Evolutionary conservation across 2,888 invertebrate genomes (phyloP).

Genomic region (Spilarctia lutea): DNA sequence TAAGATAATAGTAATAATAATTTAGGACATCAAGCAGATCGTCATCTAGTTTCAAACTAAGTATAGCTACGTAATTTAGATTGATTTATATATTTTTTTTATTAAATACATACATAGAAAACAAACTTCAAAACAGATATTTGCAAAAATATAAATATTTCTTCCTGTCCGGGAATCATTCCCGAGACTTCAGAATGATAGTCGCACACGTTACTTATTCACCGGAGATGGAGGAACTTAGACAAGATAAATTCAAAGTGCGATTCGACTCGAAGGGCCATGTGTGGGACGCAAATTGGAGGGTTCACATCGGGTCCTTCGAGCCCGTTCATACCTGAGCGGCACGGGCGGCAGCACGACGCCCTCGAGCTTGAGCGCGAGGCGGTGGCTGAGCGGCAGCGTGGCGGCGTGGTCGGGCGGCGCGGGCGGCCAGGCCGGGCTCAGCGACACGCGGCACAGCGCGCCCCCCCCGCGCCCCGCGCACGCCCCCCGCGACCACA

Average conservation of each 20-base stretch:
- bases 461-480: slow-evolving; percentile 92
- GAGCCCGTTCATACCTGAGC: slow-evolving; percentile 83
- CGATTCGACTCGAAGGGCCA: background rate
- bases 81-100: too few relatives aligned
- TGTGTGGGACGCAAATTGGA: background rate
- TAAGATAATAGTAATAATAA: too few relatives aligned
- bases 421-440: slow-evolving; percentile 85
- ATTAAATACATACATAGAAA: too few relatives aligned
- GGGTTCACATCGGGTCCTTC: background rate
- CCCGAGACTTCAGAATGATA: too few relatives aligned
- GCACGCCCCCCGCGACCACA: slow-evolving; percentile 92
- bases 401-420: slow-evolving; percentile 92
- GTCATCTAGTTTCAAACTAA: too few relatives aligned
- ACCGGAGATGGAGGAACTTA: too few relatives aligned
- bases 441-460: slow-evolving; percentile 79
- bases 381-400: slow-evolving; percentile 93
- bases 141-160: too few relatives aligned
- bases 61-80: too few relatives aligned
- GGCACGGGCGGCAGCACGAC: slow-evolving; percentile 90
- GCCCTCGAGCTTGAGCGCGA: slow-evolving; percentile 97
- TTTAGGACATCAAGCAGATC: too few relatives aligned
- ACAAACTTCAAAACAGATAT: too few relatives aligned
- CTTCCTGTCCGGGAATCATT: too few relatives aligned
- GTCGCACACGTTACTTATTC: too few relatives aligned
- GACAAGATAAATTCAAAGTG: background rate